Base-by-base conservation (phyloP, 2,888 invertebrate species). In the Agriopis marginaria region DNA sequence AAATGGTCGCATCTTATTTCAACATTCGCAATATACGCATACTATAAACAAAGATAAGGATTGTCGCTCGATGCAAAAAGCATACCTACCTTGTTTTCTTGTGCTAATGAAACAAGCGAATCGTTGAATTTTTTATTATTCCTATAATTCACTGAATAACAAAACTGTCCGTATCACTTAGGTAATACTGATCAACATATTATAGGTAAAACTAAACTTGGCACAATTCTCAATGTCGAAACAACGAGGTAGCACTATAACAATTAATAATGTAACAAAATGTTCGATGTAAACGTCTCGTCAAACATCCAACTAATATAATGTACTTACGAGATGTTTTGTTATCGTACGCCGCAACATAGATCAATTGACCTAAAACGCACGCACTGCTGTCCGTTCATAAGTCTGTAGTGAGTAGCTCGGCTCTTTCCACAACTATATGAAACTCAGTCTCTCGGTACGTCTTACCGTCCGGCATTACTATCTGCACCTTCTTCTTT, bases 361-460 rank as follows among this genome's bases (percentile, higher is more conserved):
- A 83, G 79, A 85, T 83, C 79, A 78, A 77, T 75, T 67, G 47
- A 60, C 68, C 60, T 60, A 66, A 63, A 61, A n/a, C 39, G 59
- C 14, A 45, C 54, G n/a, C 17, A 42, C 60, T 60, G 60, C 58
- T 53, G 65, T 54, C 51, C 56, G 54, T 81, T 94, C 90, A 96
- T 88, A 97, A 95, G 89, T 97, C 97, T 77, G 97, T 97, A 76
- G 97, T 97, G 70, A 97, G 92, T 59, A 97, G 96, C 89, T 97
- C 97, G 55, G 97, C 97, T 88, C 97, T 96, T 93, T 98, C 98
- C 76, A 97, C 96, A 85, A 98, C 97, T 82, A 98, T 97, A 88
- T 97, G 97, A 80, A 98, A 96, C 90, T 98, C 97, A 10, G 98
- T 98, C 91, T 98, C 97, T 82, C 96, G 95, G 85, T 98, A 98